Evolutionary conservation across 1,140 invertebrate species (phyloP).

Genomic region (Chionoecetes opilio): DNA sequence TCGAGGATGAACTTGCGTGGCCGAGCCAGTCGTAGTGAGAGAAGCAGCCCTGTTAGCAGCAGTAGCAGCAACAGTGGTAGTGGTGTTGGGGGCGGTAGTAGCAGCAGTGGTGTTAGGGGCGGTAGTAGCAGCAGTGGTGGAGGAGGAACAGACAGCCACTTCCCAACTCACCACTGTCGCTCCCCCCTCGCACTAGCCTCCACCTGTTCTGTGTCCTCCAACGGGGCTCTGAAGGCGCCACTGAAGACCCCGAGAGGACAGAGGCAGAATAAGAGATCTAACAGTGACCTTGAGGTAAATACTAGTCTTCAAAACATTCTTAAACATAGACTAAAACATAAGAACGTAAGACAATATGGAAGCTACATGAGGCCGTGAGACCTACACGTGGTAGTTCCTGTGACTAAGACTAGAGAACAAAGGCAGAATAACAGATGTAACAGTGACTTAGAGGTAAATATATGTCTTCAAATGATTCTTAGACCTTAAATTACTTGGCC

Average conservation of each 20-base stretch:
- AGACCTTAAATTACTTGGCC: too few species aligned
- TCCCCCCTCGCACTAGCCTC: slow-evolving; percentile 69
- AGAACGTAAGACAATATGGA: too few species aligned
- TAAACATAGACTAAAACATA: too few species aligned
- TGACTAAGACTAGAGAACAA: too few species aligned
- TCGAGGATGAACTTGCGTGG: slow-evolving; percentile 80
- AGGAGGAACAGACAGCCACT: slow-evolving; percentile 49
- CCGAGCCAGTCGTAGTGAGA: slow-evolving; percentile 75
- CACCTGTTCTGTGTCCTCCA: slow-evolving; percentile 12
- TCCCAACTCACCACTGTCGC: slow-evolving; percentile 66
- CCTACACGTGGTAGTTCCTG: too few species aligned
- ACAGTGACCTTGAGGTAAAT: slow-evolving; percentile 69
- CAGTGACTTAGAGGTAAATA: too few species aligned
- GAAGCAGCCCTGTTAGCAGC: slow-evolving; percentile 77
- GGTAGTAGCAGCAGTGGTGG: slow-evolving; percentile 59
- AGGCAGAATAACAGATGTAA: too few species aligned
- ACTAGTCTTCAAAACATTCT: too few species aligned
- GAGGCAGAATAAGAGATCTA: slow-evolving; percentile 64
- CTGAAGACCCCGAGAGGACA: slow-evolving; percentile 67
- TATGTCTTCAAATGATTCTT: too few species aligned
- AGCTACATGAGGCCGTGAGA: too few species aligned
- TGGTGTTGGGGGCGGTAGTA: slow-evolving; percentile 69
- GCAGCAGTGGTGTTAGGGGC: slow-evolving; percentile 51
- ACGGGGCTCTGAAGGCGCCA: slow-evolving; percentile 42
- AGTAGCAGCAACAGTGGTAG: slow-evolving; percentile 74